Evolutionary conservation across 2,888 invertebrate species (phyloP), one percentile per base, ranked within the genome.

Genomic region (Sarcophaga carnaria): DNA sequence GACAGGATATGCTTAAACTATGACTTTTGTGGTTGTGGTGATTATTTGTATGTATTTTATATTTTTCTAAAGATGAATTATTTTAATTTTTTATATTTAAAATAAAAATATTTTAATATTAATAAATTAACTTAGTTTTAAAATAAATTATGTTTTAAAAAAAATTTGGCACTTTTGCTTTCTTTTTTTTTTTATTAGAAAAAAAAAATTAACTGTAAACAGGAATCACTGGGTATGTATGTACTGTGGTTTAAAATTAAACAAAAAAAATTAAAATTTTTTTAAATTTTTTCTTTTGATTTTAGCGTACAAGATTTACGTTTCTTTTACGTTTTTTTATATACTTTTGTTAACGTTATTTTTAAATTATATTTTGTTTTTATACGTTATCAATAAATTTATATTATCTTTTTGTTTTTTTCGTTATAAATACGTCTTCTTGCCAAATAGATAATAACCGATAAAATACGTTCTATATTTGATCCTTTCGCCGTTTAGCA

Each of bases 371-470:
- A 63, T 71, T 37, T 49, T 59, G 22, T 59, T 66, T 79, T 66
- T 37, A 74, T 72, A 17, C 12, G 54, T 54, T 14, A 72, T 17
- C 14, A 60, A 27, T 49, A 77, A 22, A 64, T 54, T 45, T 37
- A 63, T 76, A 22, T 49, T 66, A 10, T 27, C 45, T 79, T 62
- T 49, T 74, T 69, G 14, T 80, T 75, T 59, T 76, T 62, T 83
- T 60, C 14, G 70, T 63, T 66, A 89, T 88, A 87, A 84, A 80
- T 86, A 88, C 86, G 88, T 89, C 89, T 92, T 89, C 89, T 92
- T 92, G 91, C 92, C 92, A 89, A 92, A 92, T 88, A 92, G 90
- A 92, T 92, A 91, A 90, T 92, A 92, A 92, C 92, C 92, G 91
- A 92, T 92, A 90, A 92, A 91, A 90, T 90, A 90, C 89, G 89